Conservation (phyloP, 2,797 vertebrate genomes). For the Acanthornis magna region DNA sequence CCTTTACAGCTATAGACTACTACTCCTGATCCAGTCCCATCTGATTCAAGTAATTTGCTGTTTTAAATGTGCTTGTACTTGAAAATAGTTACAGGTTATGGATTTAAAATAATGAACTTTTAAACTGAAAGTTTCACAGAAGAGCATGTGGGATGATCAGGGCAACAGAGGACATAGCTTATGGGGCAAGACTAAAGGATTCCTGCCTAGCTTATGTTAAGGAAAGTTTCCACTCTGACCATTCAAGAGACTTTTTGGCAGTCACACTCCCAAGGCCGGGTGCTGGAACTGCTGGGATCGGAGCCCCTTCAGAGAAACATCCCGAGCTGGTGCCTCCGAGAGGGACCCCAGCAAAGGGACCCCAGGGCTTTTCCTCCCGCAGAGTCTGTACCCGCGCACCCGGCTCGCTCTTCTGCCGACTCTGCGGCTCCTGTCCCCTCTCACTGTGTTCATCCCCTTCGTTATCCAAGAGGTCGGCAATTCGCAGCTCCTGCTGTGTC, state of each 20-base stretch:
- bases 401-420: neutral
- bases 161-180: neutral
- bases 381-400: neutral
- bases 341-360: neutral
- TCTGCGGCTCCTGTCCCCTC: neutral
- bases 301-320: neutral
- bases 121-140: neutral
- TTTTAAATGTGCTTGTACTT: neutral
- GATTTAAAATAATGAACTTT: neutral
- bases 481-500: neutral
- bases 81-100: neutral
- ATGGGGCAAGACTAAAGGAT: neutral
- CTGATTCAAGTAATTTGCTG: neutral
- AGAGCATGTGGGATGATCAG: accelerated
- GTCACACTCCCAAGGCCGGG: neutral
- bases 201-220: neutral
- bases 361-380: neutral
- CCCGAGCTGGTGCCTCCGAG: neutral
- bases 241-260: neutral
- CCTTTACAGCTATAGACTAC: neutral
- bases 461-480: neutral
- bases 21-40: neutral
- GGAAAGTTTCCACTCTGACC: neutral
- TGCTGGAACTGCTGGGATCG: neutral
- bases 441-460: neutral